A percentile compares a stretch with the other conserved stretches of the same genome.
These are phyloP conservation scores for Xestia rhomboidea DNA, from an alignment of 2,888 invertebrate genomes.

Conservation along the genomic window DNA sequence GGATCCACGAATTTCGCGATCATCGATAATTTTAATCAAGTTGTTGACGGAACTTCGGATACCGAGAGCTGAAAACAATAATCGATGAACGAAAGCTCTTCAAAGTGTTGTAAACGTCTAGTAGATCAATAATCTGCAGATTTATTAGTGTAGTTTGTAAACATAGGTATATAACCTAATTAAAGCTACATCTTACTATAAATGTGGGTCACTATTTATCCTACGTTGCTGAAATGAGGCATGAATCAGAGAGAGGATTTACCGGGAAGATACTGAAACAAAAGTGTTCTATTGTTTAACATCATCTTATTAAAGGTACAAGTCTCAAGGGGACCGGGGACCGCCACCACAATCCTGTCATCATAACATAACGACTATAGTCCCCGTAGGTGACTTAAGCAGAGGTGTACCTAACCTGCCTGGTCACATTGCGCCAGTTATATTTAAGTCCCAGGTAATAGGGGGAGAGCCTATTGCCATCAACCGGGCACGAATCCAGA, in stretches of 20 bases:
- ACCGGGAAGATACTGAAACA: too few species aligned
- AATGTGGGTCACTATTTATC: slow-evolving; percentile 28
- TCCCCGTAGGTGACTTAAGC: too few species aligned
- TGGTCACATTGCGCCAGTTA: too few species aligned
- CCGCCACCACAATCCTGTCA: not conserved
- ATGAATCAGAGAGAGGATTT: slow-evolving; percentile 28
- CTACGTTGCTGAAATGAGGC: not conserved
- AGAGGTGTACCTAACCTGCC: too few species aligned
- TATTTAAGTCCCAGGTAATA: too few species aligned
- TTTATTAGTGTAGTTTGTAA: slow-evolving; percentile 16
- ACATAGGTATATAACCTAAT: not conserved
- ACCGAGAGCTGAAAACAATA: slow-evolving; percentile 42
- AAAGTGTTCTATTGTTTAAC: not conserved
- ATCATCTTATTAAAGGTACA: too few species aligned
- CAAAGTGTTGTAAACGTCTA: slow-evolving; percentile 6
- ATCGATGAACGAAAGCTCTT: slow-evolving; percentile 34
- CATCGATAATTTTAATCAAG: slow-evolving; percentile 56
- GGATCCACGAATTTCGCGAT: slow-evolving; percentile 31
- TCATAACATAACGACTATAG: too few species aligned
- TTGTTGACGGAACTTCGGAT: slow-evolving; percentile 55
- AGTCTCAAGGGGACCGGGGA: too few species aligned
- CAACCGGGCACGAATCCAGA: too few species aligned
- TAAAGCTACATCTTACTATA: too few species aligned
- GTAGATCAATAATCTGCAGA: slow-evolving; percentile 28
- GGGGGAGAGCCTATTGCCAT: too few species aligned